Percentiles rank a stretch among this genome's conserved stretches.
Evolutionary conservation across 2,888 invertebrate genomes (phyloP).

Genomic region (Amblyjoppa fuscipennis): DNA sequence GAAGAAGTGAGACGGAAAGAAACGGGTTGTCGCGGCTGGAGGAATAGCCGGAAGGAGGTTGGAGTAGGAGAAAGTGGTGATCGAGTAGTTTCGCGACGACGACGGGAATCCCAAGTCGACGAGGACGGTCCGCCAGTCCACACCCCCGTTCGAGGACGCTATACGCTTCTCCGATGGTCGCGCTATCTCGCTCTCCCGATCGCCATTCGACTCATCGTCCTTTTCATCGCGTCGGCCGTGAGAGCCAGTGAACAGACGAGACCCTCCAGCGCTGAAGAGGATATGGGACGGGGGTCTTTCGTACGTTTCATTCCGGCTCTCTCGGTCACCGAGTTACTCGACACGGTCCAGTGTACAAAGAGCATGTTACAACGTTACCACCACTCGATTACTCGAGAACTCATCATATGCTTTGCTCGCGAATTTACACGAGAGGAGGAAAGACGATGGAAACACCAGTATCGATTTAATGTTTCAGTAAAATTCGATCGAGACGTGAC

Average conservation of each 20-base stretch:
- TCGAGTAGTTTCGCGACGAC: conserved; percentile 75
- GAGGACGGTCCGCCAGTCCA: conserved; percentile 36
- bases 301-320: conserved; percentile 56
- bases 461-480: conserved; percentile 73
- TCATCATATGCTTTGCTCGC: conserved; percentile 41
- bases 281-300: conserved; percentile 21
- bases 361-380: conserved; percentile 72
- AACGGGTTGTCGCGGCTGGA: conserved; percentile 64
- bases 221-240: conserved; percentile 5
- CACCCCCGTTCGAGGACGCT: conserved; percentile 24
- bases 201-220: conserved; percentile 45
- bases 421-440: neutral
- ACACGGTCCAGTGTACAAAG: conserved; percentile 71
- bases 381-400: conserved; percentile 43
- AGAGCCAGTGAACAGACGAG: conserved; percentile 49
- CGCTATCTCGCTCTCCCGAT: conserved; percentile 27
- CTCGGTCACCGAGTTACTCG: conserved; percentile 53
- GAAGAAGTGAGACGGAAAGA: conserved; percentile 66
- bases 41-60: conserved; percentile 65
- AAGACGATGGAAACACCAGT: neutral
- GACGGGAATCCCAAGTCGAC: conserved; percentile 65
- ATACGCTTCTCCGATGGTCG: conserved; percentile 1
- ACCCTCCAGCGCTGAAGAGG: conserved; percentile 45
- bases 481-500: conserved; percentile 77
- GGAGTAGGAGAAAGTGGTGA: conserved; percentile 71